A percentile compares a stretch with the other conserved stretches of the same genome.
These are phyloP conservation scores for Diplazon laetatorius DNA, from an alignment of 2,888 invertebrate species.

Conservation along the genomic window DNA sequence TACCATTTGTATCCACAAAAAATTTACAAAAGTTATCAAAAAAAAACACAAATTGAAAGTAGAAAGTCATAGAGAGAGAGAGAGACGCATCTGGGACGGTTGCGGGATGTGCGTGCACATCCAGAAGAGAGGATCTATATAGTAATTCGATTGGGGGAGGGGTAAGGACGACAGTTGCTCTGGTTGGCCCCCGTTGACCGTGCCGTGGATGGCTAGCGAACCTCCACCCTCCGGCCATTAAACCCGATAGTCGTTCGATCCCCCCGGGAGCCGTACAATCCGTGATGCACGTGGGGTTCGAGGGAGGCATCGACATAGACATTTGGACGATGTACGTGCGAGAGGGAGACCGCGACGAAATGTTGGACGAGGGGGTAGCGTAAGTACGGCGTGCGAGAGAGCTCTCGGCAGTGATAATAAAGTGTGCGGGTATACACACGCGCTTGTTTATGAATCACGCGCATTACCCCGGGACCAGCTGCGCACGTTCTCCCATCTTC, in stretches of 20 bases:
- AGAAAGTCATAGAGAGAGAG: constrained; percentile 5
- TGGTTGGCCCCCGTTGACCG: constrained; percentile 40
- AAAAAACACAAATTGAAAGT: background rate
- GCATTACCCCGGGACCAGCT: constrained; percentile 62
- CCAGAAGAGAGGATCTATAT: constrained; percentile 53
- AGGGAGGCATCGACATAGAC: too few relatives aligned
- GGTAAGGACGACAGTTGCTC: constrained; percentile 61
- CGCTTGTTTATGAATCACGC: constrained; percentile 42
- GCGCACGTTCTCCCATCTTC: constrained; percentile 64
- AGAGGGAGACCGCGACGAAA: too few relatives aligned
- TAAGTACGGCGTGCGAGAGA: constrained; percentile 20
- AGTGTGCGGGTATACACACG: constrained; percentile 60
- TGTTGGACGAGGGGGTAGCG: too few relatives aligned
- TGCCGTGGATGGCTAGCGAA: constrained; percentile 13
- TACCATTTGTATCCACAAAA: too few relatives aligned
- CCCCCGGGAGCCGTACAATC: too few relatives aligned
- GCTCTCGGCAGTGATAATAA: constrained; percentile 51
- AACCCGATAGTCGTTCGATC: constrained; percentile 56
- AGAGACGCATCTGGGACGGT: constrained; percentile 30
- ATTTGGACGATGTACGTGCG: too few relatives aligned
- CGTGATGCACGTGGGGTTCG: too few relatives aligned
- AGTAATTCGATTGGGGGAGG: constrained; percentile 63
- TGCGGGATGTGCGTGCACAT: background rate
- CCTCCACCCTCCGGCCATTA: constrained; percentile 54
- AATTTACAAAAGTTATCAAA: too few relatives aligned